These are phyloP conservation scores for Dorcus hopei DNA, from an alignment of 2,888 invertebrate species.

Conservation along the genomic window DNA sequence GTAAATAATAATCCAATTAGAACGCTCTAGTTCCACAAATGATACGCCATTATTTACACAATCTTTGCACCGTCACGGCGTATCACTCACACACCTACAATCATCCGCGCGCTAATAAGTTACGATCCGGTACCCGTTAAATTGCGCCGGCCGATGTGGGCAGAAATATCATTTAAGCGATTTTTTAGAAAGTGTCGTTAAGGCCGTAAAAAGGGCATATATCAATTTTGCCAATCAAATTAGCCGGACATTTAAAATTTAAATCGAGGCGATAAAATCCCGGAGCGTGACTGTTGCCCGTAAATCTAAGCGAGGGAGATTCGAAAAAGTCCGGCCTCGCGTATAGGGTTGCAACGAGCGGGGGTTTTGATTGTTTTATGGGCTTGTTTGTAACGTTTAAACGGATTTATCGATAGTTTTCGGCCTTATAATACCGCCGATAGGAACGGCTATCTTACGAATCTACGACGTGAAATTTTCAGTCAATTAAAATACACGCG, in stretches of 20 bases:
- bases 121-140: neutral
- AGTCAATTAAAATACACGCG: no score
- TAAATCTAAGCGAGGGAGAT: conserved; percentile 24
- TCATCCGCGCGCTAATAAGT: conserved; percentile 1
- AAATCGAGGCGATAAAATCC: conserved; percentile 28
- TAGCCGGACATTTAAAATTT: conserved; percentile 28
- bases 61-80: neutral
- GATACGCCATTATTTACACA: conserved; percentile 17
- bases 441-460: no score
- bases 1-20: conserved; percentile 28
- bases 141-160: neutral
- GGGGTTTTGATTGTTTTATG: conserved; percentile 25
- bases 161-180: neutral
- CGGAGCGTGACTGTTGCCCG: conserved; percentile 26
- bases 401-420: no score
- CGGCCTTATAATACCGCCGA: no score
- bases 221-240: conserved; percentile 29
- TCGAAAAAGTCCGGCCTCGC: conserved; percentile 19
- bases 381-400: neutral
- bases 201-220: conserved; percentile 8
- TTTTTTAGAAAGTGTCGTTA: conserved; percentile 2
- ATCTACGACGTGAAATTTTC: no score
- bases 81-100: neutral
- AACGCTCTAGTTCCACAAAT: conserved; percentile 22
- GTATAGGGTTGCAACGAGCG: conserved; percentile 21